A percentile compares a stretch with the other conserved stretches of the same genome.
Conservation (phyloP, 2,888 invertebrate genomes). For the Cryptosula pallasiana region DNA sequence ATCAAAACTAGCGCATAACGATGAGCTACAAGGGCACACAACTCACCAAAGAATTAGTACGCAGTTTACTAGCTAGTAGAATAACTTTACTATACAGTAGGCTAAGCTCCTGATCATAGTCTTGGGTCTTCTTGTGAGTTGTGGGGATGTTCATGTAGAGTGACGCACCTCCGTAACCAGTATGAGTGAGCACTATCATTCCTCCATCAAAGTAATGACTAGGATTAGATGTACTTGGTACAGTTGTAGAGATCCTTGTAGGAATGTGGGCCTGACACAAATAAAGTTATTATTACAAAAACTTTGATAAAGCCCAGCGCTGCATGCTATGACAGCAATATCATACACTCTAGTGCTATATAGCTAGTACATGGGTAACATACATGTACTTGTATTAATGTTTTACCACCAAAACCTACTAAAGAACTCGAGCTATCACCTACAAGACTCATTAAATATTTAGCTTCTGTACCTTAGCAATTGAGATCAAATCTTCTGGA, state of each 20-base stretch:
- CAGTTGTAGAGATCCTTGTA: background rate
- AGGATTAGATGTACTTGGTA: background rate
- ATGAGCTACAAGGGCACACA: no score
- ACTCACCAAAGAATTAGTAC: constrained; percentile 18
- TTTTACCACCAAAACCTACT: no score
- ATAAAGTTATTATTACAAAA: no score
- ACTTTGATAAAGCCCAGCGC: no score
- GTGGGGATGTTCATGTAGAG: background rate
- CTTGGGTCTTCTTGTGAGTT: background rate
- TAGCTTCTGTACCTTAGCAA: constrained; percentile 42
- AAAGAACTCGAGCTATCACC: no score
- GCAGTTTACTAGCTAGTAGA: constrained; percentile 1
- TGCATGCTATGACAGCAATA: no score
- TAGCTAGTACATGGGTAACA: no score
- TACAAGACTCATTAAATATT: no score
- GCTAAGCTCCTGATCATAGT: background rate
- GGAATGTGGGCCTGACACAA: background rate
- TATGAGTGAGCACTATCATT: background rate
- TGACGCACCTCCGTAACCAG: background rate
- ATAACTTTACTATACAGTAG: background rate
- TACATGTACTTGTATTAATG: no score
- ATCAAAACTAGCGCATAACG: no score
- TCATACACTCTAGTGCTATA: no score
- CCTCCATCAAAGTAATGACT: background rate
- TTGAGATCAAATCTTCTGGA: constrained; percentile 40